Evolutionary conservation across 2,113 vertebrate species (phyloP).

Genomic region (Brachyhypopomus occidentalis): DNA sequence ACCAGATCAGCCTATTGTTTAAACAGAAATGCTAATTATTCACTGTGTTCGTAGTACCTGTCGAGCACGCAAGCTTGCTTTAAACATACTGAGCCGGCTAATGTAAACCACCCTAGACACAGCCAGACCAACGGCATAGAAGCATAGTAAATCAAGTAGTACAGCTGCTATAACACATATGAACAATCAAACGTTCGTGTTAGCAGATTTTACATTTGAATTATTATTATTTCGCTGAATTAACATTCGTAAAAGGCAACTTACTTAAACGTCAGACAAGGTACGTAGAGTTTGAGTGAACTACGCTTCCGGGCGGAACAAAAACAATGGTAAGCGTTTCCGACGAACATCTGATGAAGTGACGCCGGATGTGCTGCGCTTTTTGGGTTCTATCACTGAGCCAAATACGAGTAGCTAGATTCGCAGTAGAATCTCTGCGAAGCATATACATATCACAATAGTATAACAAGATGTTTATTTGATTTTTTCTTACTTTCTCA

Average conservation of each 20-base stretch:
- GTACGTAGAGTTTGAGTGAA: neutral
- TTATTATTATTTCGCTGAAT: neutral
- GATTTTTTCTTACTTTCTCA: neutral
- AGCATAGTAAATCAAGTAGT: no score
- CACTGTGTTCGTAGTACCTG: neutral
- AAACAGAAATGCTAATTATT: neutral
- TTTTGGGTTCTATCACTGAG: neutral
- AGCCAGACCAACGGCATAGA: no score
- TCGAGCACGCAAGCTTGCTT: neutral
- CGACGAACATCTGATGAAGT: constrained; percentile 18
- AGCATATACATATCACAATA: no score
- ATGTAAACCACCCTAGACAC: no score
- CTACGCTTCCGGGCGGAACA: constrained; percentile 39
- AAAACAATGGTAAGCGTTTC: neutral
- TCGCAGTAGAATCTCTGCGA: neutral
- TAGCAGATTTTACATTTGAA: neutral
- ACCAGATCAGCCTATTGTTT: no score
- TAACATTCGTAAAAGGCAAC: neutral
- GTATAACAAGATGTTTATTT: neutral
- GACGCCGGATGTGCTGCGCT: neutral
- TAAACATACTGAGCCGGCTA: neutral
- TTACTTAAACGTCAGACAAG: constrained; percentile 33
- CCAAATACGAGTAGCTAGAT: no score
- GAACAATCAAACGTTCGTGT: neutral
- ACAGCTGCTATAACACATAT: neutral